These are phyloP conservation scores for Chrysina gloriosa DNA, from an alignment of 2,888 invertebrate species.

Conservation along the genomic window DNA sequence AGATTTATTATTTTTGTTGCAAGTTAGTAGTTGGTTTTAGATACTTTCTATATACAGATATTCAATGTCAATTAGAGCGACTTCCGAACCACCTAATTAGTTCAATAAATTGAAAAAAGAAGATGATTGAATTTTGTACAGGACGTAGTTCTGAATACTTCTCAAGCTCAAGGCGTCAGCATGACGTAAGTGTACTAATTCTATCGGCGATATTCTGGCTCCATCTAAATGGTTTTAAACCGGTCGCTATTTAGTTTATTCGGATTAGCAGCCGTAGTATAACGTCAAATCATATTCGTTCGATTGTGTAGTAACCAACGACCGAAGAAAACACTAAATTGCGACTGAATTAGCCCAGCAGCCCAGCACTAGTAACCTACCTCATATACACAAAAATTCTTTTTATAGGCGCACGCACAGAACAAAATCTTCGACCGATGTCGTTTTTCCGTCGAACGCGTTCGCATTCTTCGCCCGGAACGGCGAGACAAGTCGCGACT, in stretches of 20 bases:
- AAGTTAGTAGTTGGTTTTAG: too few species aligned
- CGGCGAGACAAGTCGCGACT: constrained; percentile 15
- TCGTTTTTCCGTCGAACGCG: background rate
- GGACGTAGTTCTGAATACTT: background rate
- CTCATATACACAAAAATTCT: constrained; percentile 36
- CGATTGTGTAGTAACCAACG: background rate
- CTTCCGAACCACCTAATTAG: background rate
- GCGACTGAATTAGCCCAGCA: background rate
- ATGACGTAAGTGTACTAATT: constrained; percentile 6
- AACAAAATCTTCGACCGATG: background rate
- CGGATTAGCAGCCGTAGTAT: too few species aligned
- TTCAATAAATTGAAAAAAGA: background rate
- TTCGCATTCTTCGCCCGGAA: background rate
- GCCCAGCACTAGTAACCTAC: constrained; percentile 36
- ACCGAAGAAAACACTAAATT: background rate
- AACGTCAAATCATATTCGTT: too few species aligned
- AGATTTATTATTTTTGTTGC: too few species aligned
- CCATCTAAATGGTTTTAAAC: too few species aligned
- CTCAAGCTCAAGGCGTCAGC: background rate
- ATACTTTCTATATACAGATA: too few species aligned
- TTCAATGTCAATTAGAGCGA: too few species aligned
- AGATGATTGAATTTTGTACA: background rate
- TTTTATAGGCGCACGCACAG: constrained; percentile 20
- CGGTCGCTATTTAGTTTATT: too few species aligned
- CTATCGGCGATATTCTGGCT: too few species aligned